Base-by-base conservation (phyloP, 2,888 invertebrate species). In the Diabrotica balteata region DNA sequence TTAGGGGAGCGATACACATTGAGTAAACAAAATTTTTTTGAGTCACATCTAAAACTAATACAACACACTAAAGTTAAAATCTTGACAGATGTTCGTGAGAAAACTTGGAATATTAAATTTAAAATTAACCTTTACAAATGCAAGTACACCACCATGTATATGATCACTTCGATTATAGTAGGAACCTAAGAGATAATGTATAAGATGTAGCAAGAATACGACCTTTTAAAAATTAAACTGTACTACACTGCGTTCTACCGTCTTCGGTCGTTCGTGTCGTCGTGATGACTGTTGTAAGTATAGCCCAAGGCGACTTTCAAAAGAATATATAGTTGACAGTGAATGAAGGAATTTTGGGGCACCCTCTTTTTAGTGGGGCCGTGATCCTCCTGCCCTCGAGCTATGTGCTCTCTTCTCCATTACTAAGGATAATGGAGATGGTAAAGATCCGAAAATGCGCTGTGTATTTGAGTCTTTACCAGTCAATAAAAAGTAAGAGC, bases 381-480 rank as follows among this genome's bases (percentile, higher is more conserved):
- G 69, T 63, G 65, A 69, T 69, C 59, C 53, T 62, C 46, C 50
- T 22, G 49, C 60, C 72, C 53, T 45, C 22, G 43, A 64, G 72
- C 68, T 72, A 65, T 72, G 70, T 72, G 53, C 66, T 55, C 66
- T 68, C 59, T 49, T 65, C 58, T 53, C 52, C 61, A 57, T 61
- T 63, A 50, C 63, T 59, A 62, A 58, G 66, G 66, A 60, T 68
- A 68, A 68, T 68, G 50, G 60, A 59, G 66, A 62, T 71, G 60
- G 63, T 69, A 69, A 67, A 61, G 63, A 61, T 60, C 32, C 43
- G 44, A 9, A 52, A 43, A 68, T 61, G 59, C 32, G 50, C 43
- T 11, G 46, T 17, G 50, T 47, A 46, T 60, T 46, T 60, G 54
- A n/a, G 43, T 42, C 7, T 43, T 42, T 53, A 43, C 32, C 11